Evolutionary conservation across 2,113 vertebrate genomes (phyloP).

Genomic region (Ondatra zibethicus): DNA sequence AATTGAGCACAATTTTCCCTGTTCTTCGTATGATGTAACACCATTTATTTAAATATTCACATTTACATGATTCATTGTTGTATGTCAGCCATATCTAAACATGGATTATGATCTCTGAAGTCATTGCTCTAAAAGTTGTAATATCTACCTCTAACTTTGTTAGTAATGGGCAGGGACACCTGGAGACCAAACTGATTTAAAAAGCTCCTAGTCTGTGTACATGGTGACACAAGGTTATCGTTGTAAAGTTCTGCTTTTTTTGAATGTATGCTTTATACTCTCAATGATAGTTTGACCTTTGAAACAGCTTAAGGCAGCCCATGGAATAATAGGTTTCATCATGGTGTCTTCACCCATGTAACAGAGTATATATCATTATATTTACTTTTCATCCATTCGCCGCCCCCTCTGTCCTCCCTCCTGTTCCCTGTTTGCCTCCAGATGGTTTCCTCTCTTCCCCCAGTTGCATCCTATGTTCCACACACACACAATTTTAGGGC

Average conservation of each 20-base stretch:
- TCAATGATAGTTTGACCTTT: neutral
- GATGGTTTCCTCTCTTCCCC: neutral
- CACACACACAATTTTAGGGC: neutral
- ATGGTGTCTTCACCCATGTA: neutral
- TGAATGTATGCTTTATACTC: neutral
- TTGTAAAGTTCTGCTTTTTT: neutral
- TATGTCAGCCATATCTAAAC: neutral
- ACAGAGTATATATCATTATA: neutral
- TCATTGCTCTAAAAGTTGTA: neutral
- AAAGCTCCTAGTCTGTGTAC: neutral
- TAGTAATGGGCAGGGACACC: neutral
- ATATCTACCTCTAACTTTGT: neutral
- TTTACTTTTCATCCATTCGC: neutral
- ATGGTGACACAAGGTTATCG: neutral
- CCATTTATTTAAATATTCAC: neutral
- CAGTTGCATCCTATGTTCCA: neutral
- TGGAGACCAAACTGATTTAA: neutral
- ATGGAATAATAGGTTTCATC: neutral
- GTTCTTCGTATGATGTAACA: neutral
- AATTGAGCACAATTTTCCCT: neutral
- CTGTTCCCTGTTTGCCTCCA: too few relatives aligned
- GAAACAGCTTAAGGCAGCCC: neutral
- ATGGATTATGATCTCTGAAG: neutral
- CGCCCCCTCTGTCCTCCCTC: neutral
- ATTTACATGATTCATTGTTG: neutral